A percentile compares a stretch with the other conserved stretches of the same genome.
Conservation (phyloP, 2,888 invertebrate species). For the Quadriops clusia region DNA sequence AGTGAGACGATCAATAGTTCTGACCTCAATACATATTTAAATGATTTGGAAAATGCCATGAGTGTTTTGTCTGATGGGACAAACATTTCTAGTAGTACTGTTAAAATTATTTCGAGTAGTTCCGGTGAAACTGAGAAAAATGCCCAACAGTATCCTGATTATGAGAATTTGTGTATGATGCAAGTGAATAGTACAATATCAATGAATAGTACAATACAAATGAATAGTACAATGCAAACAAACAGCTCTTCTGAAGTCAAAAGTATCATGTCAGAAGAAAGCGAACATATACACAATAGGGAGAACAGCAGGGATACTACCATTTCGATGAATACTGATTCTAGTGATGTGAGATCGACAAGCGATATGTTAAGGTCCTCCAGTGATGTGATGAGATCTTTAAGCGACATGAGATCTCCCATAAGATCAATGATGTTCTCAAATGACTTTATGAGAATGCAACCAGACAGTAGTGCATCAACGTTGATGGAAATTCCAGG, state of each 20-base stretch:
- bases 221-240: conserved; percentile 8
- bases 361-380: too few species aligned
- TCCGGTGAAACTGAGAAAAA: not conserved
- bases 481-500: conserved; percentile 28
- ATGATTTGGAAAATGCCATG: conserved; percentile 53
- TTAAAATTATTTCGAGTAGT: not conserved
- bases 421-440: too few species aligned
- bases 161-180: conserved; percentile 29
- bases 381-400: too few species aligned
- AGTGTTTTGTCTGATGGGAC: too few species aligned
- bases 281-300: conserved; percentile 15
- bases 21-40: conserved; percentile 58
- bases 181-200: conserved; percentile 16
- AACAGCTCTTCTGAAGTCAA: not conserved
- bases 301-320: conserved; percentile 19
- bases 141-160: conserved; percentile 26
- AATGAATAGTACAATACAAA: conserved; percentile 12
- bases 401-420: too few species aligned
- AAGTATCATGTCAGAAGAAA: not conserved
- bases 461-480: conserved; percentile 28
- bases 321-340: conserved; percentile 12
- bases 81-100: too few species aligned
- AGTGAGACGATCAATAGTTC: conserved; percentile 43
- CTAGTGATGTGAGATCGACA: conserved; percentile 16
- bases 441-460: conserved; percentile 24